Conservation (phyloP, 1,140 invertebrate genomes). For the Bemisia tabaci region DNA sequence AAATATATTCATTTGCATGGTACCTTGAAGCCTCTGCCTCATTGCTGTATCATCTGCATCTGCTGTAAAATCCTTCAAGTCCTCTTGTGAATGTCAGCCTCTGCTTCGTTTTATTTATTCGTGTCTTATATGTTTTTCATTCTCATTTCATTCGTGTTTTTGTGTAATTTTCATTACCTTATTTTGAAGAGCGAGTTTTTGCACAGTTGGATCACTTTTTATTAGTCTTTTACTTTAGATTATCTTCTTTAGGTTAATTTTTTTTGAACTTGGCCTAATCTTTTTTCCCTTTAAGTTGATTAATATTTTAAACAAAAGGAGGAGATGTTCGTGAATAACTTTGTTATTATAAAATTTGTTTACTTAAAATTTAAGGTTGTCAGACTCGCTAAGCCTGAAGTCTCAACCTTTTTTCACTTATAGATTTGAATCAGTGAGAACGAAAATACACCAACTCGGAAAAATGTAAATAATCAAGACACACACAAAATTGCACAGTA, state of each 20-base stretch:
- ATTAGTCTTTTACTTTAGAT: not conserved
- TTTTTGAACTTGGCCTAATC: too few relatives aligned
- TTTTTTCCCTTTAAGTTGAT: too few relatives aligned
- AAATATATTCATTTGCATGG: not conserved
- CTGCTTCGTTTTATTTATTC: not conserved
- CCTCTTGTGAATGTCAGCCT: not conserved
- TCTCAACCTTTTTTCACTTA: too few relatives aligned
- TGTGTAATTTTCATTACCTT: not conserved
- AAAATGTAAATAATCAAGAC: too few relatives aligned
- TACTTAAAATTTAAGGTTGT: too few relatives aligned
- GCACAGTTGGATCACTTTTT: not conserved
- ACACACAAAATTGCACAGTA: too few relatives aligned
- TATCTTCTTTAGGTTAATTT: not conserved
- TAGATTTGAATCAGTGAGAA: too few relatives aligned
- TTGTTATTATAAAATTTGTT: too few relatives aligned
- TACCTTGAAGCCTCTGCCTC: not conserved
- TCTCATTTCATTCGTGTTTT: not conserved
- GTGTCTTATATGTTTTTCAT: not conserved
- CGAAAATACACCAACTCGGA: too few relatives aligned
- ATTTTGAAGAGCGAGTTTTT: not conserved
- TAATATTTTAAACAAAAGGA: too few relatives aligned
- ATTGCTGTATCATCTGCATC: not conserved
- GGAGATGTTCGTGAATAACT: too few relatives aligned
- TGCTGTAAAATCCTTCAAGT: not conserved
- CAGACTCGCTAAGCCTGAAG: too few relatives aligned